Conservation (phyloP, 2,797 vertebrate species). For the Chelmon rostratus region DNA sequence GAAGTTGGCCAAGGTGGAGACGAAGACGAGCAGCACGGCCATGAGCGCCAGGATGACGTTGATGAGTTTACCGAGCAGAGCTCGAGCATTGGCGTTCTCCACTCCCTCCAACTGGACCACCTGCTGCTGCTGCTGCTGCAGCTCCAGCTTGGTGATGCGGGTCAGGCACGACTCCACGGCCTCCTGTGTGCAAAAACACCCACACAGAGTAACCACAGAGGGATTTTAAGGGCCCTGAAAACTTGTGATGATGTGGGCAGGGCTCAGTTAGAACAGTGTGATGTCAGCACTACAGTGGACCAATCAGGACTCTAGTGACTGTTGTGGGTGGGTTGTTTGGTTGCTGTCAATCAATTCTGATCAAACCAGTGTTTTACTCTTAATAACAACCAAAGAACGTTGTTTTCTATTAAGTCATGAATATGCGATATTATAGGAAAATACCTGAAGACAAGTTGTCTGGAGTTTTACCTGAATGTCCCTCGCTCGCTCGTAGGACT, state of each 20-base stretch:
- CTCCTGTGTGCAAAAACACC: slow-evolving; percentile 84
- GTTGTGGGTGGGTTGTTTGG: no score
- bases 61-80: slow-evolving; percentile 98
- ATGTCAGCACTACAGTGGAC: neutral
- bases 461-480: slow-evolving; percentile 91
- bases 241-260: no score
- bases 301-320: neutral
- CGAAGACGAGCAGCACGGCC: slow-evolving; percentile 98
- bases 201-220: slow-evolving; percentile 11
- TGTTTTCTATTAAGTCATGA: neutral
- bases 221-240: neutral
- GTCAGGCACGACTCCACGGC: slow-evolving; percentile 98
- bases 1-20: slow-evolving; percentile 98
- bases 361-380: neutral
- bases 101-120: slow-evolving; percentile 98
- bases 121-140: slow-evolving; percentile 99
- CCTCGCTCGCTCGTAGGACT: slow-evolving; percentile 96
- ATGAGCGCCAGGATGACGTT: slow-evolving; percentile 98
- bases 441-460: neutral
- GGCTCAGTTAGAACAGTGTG: no score
- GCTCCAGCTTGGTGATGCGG: slow-evolving; percentile 95
- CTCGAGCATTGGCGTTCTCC: slow-evolving; percentile 97
- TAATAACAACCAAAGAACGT: neutral
- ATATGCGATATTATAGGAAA: neutral
- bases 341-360: neutral